Base-by-base conservation (phyloP, 2,797 vertebrate species). In the Gallinago nigripennis region DNA sequence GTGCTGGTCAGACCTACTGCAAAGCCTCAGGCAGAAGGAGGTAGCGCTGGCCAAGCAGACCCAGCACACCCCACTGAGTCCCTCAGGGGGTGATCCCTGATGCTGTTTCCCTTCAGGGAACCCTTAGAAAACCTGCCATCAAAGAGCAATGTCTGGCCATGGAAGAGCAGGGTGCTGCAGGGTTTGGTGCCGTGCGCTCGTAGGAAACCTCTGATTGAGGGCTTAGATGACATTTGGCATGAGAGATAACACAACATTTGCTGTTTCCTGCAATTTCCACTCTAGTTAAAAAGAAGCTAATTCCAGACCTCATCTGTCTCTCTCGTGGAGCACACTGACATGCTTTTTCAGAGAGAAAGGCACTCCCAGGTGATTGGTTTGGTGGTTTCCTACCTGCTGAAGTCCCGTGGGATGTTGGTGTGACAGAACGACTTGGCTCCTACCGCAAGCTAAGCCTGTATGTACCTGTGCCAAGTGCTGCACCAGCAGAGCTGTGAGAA, bases 311-410 rank as follows among this genome's bases (percentile, higher is more conserved):
- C 25, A 9, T 25, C 61, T 8, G 4, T 39, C 23, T 53, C 28
- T 31, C 31, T 78, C 58, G 16, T 1, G 8, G 50, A 75, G 31
- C 28, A 20, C 23, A 8, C 6, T n/a, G 43, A 41, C 0, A 1
- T 35, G 60, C 21, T 50, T 30, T 23, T 65, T 35, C 43, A 83
- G 54, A 23, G 25, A 24, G 39, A 54, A 58, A 53, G 45, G 16
- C 46, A 41, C 51, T 33, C 6, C 1, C 64, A 68, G 31, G 15
- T 16, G 14, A 8, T 35, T 2, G 1, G 28, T n/a, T 56, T 0
- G 0, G 63, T 28, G 25, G 24, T 43, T 92, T 78, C 65, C 77
- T 27, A 61, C 60, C 71, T 70, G 60, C 35, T 27, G 1, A 57
- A 51, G 68, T 48, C 76, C 60, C 17, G 2, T 0, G 0, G 71